A percentile compares a stretch with the other conserved stretches of the same genome.
Conservation (phyloP, 2,888 invertebrate species). For the Cryptosula pallasiana region DNA sequence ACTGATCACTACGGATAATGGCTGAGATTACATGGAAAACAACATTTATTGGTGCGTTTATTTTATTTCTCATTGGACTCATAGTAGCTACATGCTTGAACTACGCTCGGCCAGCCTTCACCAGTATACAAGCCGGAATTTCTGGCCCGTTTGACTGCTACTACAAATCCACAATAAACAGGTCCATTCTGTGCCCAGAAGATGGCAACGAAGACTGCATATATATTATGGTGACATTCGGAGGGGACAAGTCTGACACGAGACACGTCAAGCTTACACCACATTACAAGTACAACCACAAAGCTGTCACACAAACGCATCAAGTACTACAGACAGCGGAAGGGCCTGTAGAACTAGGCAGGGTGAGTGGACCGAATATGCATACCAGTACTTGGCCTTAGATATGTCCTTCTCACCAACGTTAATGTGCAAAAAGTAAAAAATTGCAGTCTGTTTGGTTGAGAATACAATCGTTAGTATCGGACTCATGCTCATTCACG, state of each 20-base stretch:
- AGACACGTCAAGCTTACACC: too few species aligned
- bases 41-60: constrained; percentile 5
- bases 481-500: too few species aligned
- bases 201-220: neutral
- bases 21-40: constrained; percentile 15
- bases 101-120: neutral
- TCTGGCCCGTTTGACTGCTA: neutral
- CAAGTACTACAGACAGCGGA: neutral
- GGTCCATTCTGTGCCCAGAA: neutral
- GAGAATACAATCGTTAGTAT: too few species aligned
- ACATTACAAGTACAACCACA: too few species aligned
- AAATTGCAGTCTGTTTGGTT: too few species aligned
- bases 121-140: neutral
- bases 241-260: too few species aligned
- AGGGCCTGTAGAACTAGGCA: neutral
- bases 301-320: neutral
- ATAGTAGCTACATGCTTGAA: neutral
- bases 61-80: neutral
- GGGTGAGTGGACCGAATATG: too few species aligned
- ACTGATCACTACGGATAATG: neutral
- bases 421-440: too few species aligned
- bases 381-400: too few species aligned
- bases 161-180: neutral
- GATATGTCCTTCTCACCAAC: too few species aligned
- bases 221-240: constrained; percentile 3